phyloP scores from a whole-genome alignment of 2,113 vertebrate species.

The Phalacrocorax carbo region DNA sequence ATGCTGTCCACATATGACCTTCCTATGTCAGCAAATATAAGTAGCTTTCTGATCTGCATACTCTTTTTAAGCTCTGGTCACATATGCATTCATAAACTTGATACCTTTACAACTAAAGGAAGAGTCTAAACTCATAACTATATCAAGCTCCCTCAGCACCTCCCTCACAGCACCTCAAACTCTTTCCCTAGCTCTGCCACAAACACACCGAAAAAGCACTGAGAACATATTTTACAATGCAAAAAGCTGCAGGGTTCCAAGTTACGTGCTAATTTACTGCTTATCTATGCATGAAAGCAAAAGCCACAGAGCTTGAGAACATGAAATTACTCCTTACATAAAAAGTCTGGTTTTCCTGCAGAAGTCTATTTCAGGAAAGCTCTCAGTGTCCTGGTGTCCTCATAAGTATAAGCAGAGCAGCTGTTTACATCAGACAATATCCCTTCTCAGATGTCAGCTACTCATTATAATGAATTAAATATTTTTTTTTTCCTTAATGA shows the following conservation, averaged over 20 bases:
- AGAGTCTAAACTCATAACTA: background rate
- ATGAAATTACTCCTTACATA: background rate
- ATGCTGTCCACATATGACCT: background rate
- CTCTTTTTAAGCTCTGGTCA: background rate
- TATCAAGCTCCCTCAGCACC: background rate
- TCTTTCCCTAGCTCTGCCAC: background rate
- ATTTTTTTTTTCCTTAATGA: background rate
- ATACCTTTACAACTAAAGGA: background rate
- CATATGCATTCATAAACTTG: background rate
- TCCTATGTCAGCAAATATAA: background rate
- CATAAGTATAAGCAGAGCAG: background rate
- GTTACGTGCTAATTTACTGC: background rate
- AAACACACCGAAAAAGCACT: background rate
- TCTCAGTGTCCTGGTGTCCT: background rate
- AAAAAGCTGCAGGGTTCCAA: background rate
- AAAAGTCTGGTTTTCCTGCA: background rate
- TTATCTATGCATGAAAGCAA: background rate
- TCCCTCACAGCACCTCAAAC: background rate
- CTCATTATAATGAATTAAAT: background rate
- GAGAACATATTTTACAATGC: background rate
- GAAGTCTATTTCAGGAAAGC: background rate
- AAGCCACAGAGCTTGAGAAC: background rate
- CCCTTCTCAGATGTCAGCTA: background rate
- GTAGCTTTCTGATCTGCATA: background rate
- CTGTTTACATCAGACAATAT: background rate